Base-by-base conservation (phyloP, 2,888 invertebrate genomes). In the Nematopogon swammerdamellus region DNA sequence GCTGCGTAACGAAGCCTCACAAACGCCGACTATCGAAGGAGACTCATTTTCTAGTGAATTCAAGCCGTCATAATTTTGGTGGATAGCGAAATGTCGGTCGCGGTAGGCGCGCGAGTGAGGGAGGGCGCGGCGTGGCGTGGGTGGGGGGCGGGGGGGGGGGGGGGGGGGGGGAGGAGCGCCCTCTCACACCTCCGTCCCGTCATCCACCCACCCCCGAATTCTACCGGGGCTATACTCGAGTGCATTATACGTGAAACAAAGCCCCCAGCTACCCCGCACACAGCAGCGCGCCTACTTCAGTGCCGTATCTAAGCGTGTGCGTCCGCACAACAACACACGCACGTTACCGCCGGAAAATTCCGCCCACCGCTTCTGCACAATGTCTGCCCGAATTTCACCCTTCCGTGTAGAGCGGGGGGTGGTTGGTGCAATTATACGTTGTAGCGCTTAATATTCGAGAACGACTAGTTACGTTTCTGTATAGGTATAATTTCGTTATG, bases 231-330 rank as follows among this genome's bases (percentile, higher is more conserved):
- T 70, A 70, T 72, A 74, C 67, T 69, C 63, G 63, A 72, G 65
- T 75, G 75, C 76, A 75, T 69, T 74, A 75, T 72, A 73, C 64
- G 65, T 70, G 65, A 67, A 67, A 65, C 67, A 66, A 63, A 63
- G 63, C 66, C 63, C 57, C 5, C 5, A 10, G 5, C 25, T 25
- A 25, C 63, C 64, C 63, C 58, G 25, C 14, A 25, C 58, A 51
- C 59, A 58, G 60, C 30, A 58, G 63, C 61, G 17, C 18, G 11
- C 44, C 19, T 29, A 64, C 64, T 64, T 67, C 65, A 56, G 59
- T 56, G 58, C 59, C 65, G 68, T 25, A 25, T 8, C 25, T 25
- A 25, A 25, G 25, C 8, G 8, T 4, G 25, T 25, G 8, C 25
- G 4, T 25, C n/a, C n/a, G n/a, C n/a, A n/a, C n/a, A n/a, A 8